Evolutionary conservation across 2,888 invertebrate species (phyloP).

Genomic region (Cephus pygmeus): DNA sequence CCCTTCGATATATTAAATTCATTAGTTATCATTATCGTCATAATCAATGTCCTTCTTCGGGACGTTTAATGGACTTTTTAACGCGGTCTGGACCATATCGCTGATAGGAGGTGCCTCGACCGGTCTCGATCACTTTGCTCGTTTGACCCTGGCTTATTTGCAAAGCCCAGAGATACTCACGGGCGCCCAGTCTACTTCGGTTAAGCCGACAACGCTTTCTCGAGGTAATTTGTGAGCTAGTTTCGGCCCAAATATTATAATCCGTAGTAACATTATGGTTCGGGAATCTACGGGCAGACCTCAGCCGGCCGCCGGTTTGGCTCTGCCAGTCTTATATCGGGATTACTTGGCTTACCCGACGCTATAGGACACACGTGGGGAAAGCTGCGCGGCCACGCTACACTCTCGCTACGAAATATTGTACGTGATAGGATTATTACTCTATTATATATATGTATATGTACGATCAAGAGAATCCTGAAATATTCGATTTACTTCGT

Average conservation of each 20-base stretch:
- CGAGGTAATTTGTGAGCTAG: slow-evolving; percentile 62
- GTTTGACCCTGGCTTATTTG: slow-evolving; percentile 8
- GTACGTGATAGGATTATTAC: not conserved
- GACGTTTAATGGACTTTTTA: not conserved
- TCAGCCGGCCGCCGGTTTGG: slow-evolving; percentile 25
- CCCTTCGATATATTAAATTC: slow-evolving; percentile 9
- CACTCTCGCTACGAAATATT: not conserved
- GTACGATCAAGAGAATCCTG: not conserved
- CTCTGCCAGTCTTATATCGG: slow-evolving; percentile 54
- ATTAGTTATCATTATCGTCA: not conserved
- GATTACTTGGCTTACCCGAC: slow-evolving; percentile 58
- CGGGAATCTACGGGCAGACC: slow-evolving; percentile 32
- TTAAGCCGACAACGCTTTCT: slow-evolving; percentile 59
- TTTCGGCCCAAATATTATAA: slow-evolving; percentile 57
- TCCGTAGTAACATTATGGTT: slow-evolving; percentile 57
- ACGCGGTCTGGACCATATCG: not conserved
- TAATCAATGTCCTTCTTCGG: not conserved
- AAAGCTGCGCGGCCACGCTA: not conserved
- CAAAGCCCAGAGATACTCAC: not conserved
- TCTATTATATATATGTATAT: not conserved
- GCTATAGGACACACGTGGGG: slow-evolving; percentile 34
- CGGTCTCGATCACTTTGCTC: slow-evolving; percentile 19
- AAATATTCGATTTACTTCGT: not conserved
- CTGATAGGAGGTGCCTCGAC: slow-evolving; percentile 27
- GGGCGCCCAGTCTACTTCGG: slow-evolving; percentile 38